Conservation (phyloP, 2,888 invertebrate species). For the Drosophila neotestacea region DNA sequence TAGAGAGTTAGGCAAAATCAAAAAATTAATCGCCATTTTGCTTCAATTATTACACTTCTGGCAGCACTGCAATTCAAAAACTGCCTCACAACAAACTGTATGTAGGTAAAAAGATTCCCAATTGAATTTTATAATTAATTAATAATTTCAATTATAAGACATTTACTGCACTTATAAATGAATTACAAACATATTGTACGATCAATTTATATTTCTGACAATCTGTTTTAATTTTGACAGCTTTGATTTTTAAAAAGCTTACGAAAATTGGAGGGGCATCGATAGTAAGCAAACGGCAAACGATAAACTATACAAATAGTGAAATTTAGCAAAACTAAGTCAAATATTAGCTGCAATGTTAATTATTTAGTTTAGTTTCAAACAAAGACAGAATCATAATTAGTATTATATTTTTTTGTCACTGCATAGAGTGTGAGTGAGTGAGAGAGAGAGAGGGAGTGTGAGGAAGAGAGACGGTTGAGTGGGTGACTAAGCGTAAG, state of each 20-base stretch:
- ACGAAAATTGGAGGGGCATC: not conserved
- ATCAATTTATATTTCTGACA: not conserved
- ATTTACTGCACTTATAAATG: not conserved
- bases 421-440: not conserved
- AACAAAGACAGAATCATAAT: constrained; percentile 13
- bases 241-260: not conserved
- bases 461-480: not conserved
- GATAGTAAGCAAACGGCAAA: not conserved
- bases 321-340: not conserved
- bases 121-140: not conserved
- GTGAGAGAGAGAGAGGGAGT: not conserved
- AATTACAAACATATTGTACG: not conserved
- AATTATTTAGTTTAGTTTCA: constrained; percentile 6
- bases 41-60: not conserved
- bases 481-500: constrained; percentile 21
- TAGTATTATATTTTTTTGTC: constrained; percentile 15
- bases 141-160: not conserved
- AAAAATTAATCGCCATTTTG: not conserved
- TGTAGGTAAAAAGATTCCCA: not conserved
- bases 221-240: not conserved
- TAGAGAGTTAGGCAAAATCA: not conserved
- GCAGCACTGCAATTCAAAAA: not conserved
- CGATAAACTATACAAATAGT: not conserved
- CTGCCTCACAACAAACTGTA: not conserved
- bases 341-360: constrained; percentile 9